These are phyloP conservation scores for Lochmaea crataegi DNA, from an alignment of 2,888 invertebrate genomes.

Conservation along the genomic window DNA sequence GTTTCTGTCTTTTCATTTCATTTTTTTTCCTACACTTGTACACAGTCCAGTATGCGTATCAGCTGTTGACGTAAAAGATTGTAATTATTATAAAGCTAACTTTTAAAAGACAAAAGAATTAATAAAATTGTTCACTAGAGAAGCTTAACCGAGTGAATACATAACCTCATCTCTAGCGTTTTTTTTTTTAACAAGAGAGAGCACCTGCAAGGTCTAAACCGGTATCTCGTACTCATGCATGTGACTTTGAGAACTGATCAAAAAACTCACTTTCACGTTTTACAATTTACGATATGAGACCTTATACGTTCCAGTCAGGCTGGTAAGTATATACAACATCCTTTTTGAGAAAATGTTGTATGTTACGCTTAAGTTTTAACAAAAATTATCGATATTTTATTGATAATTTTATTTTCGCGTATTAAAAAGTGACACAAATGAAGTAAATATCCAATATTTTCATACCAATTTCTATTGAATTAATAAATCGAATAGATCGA, in stretches of 20 bases:
- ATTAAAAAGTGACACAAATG: too few relatives aligned
- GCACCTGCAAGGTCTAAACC: slow-evolving; percentile 50
- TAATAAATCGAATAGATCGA: too few relatives aligned
- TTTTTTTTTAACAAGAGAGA: slow-evolving; percentile 16
- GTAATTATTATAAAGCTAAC: background rate
- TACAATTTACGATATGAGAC: slow-evolving; percentile 22
- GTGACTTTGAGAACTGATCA: slow-evolving; percentile 35
- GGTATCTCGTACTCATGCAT: slow-evolving; percentile 38
- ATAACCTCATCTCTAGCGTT: slow-evolving; percentile 3
- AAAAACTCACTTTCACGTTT: slow-evolving; percentile 39
- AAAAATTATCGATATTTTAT: too few relatives aligned
- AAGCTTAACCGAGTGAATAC: background rate
- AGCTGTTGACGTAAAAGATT: background rate
- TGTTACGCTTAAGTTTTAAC: background rate
- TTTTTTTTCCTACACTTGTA: too few relatives aligned
- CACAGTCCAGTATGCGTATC: background rate
- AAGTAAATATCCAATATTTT: too few relatives aligned
- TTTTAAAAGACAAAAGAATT: background rate
- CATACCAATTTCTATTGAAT: too few relatives aligned
- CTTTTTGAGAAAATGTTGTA: background rate
- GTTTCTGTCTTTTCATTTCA: too few relatives aligned
- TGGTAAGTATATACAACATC: background rate
- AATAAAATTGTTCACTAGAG: background rate
- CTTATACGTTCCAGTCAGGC: background rate
- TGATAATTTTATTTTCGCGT: too few relatives aligned